Evolutionary conservation across 2,888 invertebrate species (phyloP), one percentile per base, ranked within the genome.

Genomic region (Miltochrista miniata): DNA sequence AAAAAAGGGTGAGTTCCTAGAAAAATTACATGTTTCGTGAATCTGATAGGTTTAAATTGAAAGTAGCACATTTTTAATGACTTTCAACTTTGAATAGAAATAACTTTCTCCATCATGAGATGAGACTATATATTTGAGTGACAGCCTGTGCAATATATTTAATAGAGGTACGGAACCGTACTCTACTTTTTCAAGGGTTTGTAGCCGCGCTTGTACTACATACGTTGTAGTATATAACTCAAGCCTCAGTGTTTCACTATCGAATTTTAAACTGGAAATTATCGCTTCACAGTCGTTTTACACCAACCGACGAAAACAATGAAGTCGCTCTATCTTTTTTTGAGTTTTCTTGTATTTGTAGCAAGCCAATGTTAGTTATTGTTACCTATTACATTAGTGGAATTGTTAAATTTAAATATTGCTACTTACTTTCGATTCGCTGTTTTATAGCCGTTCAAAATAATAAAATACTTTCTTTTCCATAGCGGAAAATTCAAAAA

Each of bases 331-430:
- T 64, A 76, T 61, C 40, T 87, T 64, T 44, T 1, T 33, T 70
- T 83, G 47, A 54, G 64, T 46, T 61, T 76, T 10, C 10, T 70
- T 18, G 59, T 64, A 29, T 46, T 66, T 24, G 61, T 62, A 37
- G 71, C 77, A 40, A 57, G 72, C 46, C 68, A 72, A 66, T 61
- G 83, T 84, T 59, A 64, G 83, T 74, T 56, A 10, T 29, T 30
- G 13, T 44, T 36, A n/a, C n/a, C n/a, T n/a, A 37, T 30, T 12
- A 10, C 11, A 2, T 43, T 9, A 12, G 1, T 33, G 3, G 9
- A 39, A 7, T 24, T 29, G 8, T 39, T 29, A 4, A 5, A 8
- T 12, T 11, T 44, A 11, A 7, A 14, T 12, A 7, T 24, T 36
- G 7, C 36, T 36, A 13, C 7, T 29, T 40, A 31, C 24, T 35